These are phyloP conservation scores for Latrodectus elegans DNA, from an alignment of 2,888 invertebrate species.

Conservation along the genomic window DNA sequence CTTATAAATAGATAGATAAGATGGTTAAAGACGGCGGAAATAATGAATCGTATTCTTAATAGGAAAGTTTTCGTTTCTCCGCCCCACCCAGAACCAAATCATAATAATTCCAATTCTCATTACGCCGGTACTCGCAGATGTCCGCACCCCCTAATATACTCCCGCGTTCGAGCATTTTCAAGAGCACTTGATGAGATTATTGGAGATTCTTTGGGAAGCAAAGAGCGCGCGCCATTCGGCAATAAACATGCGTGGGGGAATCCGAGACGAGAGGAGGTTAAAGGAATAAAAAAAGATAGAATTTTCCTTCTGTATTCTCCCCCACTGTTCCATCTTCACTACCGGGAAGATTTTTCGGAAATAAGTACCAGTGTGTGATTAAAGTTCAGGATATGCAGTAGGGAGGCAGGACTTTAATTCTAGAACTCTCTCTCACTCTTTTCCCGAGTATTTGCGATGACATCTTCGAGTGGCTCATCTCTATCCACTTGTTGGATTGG, in stretches of 20 bases:
- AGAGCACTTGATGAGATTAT: slow-evolving; percentile 13
- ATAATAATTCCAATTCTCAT: slow-evolving; percentile 24
- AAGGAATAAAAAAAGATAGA: slow-evolving; percentile 11
- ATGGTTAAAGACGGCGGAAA: no score
- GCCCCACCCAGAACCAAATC: not conserved
- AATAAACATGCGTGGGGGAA: not conserved
- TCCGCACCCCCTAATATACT: not conserved
- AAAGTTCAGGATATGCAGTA: slow-evolving; percentile 17
- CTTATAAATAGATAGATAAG: no score
- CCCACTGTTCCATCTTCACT: not conserved
- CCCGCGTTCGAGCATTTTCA: not conserved
- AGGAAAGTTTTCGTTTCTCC: not conserved
- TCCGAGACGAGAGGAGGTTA: not conserved
- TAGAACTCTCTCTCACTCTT: not conserved
- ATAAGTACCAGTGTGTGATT: not conserved
- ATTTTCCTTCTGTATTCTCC: not conserved
- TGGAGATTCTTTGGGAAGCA: slow-evolving; percentile 4
- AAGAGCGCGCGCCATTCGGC: not conserved
- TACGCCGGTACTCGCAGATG: not conserved
- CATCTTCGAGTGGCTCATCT: slow-evolving; percentile 40
- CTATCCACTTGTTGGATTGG: slow-evolving; percentile 53
- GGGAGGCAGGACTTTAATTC: slow-evolving; percentile 40
- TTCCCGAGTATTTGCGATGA: slow-evolving; percentile 30
- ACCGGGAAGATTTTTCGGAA: not conserved
- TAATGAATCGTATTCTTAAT: not conserved